Conservation (phyloP, 2,888 invertebrate species). For the Conomelus anceps region DNA sequence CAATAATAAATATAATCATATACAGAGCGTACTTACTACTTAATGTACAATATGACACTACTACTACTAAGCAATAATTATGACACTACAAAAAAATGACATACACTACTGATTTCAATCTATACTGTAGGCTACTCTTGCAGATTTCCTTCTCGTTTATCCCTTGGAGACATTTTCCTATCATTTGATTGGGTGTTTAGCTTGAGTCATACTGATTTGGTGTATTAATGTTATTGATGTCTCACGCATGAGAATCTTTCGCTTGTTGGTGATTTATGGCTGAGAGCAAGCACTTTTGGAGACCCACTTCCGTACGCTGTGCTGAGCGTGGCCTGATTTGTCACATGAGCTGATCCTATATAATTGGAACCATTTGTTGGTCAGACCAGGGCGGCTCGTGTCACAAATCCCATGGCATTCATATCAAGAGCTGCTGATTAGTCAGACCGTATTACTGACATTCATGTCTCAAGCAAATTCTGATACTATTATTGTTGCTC, state of each 20-base stretch:
- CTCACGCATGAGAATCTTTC: not conserved
- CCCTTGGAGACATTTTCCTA: not conserved
- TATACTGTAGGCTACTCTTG: too few relatives aligned
- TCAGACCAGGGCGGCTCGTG: not conserved
- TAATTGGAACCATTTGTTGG: not conserved
- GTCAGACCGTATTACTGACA: not conserved
- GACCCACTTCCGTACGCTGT: not conserved
- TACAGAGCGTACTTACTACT: not conserved
- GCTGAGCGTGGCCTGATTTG: not conserved
- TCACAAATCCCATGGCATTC: not conserved
- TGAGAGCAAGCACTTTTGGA: not conserved
- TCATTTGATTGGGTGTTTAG: not conserved
- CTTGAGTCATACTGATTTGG: not conserved
- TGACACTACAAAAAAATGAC: too few relatives aligned
- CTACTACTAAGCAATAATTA: too few relatives aligned
- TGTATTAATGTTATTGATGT: not conserved
- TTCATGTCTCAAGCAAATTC: not conserved
- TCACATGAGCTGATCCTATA: not conserved
- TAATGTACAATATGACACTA: too few relatives aligned
- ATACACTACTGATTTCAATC: too few relatives aligned
- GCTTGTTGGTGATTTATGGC: not conserved
- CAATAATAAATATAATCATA: not conserved
- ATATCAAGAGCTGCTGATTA: not conserved
- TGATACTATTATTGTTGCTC: not conserved
- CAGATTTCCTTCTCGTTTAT: not conserved